Conservation (phyloP, 2,888 invertebrate species). For the Hedychridium roseum region DNA sequence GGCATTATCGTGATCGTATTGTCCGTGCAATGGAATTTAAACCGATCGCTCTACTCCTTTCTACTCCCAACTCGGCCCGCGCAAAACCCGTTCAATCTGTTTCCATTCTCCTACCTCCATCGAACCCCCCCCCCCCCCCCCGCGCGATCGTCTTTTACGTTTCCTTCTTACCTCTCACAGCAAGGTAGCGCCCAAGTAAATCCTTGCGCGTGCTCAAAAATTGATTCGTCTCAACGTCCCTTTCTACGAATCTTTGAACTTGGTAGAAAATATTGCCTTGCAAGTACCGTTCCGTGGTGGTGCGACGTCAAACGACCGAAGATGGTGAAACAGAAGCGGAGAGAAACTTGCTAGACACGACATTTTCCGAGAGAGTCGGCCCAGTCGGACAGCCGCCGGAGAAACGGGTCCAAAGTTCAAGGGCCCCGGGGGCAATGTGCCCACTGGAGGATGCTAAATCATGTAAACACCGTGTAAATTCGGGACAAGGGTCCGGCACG, state of each 20-base stretch:
- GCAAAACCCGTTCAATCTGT: constrained; percentile 13
- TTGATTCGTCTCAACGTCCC: no score
- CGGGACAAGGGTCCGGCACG: constrained; percentile 18
- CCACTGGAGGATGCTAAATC: constrained; percentile 43
- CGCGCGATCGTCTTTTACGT: neutral
- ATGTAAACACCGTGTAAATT: constrained; percentile 54
- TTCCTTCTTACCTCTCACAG: neutral
- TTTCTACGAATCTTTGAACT: no score
- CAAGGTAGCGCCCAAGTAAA: no score
- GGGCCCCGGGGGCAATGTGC: constrained; percentile 13
- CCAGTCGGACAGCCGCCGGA: constrained; percentile 10
- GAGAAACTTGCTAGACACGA: constrained; percentile 54
- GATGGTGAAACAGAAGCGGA: constrained; percentile 11
- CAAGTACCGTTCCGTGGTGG: constrained; percentile 23
- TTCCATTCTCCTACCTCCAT: constrained; percentile 10
- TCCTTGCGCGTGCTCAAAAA: no score
- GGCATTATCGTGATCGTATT: constrained; percentile 45
- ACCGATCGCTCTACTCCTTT: constrained; percentile 28
- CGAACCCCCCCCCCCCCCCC: constrained; percentile 11
- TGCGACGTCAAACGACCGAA: constrained; percentile 10
- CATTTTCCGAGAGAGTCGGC: constrained; percentile 44
- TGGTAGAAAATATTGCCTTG: no score
- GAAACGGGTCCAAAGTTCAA: constrained; percentile 24
- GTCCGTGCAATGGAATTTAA: constrained; percentile 47
- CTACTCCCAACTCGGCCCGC: no score